Percentiles rank a stretch among this genome's conserved stretches.
These are phyloP conservation scores for Pogonocichla stellata DNA, from an alignment of 2,113 vertebrate genomes.

Conservation along the genomic window DNA sequence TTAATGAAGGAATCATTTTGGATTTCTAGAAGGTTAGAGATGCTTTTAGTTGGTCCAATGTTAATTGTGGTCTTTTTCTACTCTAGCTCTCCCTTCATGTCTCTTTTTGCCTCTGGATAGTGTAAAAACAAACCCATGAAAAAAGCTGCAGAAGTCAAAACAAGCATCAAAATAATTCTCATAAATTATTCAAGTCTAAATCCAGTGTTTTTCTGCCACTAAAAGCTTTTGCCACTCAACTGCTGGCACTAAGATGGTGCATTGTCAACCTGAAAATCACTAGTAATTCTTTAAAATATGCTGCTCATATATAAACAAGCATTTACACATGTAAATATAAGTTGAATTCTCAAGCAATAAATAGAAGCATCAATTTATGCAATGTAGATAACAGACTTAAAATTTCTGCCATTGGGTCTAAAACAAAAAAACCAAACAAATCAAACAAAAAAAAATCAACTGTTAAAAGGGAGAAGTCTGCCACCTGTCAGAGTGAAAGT, in stretches of 20 bases:
- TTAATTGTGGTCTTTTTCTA: neutral
- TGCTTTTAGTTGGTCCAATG: neutral
- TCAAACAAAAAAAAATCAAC: accelerated
- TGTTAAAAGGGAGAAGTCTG: neutral
- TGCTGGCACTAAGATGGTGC: neutral
- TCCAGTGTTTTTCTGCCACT: neutral
- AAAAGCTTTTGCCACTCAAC: neutral
- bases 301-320: neutral
- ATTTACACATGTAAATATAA: neutral
- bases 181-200: neutral
- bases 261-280: neutral
- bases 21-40: neutral
- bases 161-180: neutral
- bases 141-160: neutral
- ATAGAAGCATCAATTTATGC: neutral
- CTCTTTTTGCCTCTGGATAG: neutral
- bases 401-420: neutral
- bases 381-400: neutral
- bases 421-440: neutral
- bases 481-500: neutral
- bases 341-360: neutral
- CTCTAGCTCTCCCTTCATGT: neutral
- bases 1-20: neutral
- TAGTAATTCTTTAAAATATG: neutral
- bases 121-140: neutral